Conservation (phyloP, 2,797 vertebrate genomes). For the Anguilla pacifica region DNA sequence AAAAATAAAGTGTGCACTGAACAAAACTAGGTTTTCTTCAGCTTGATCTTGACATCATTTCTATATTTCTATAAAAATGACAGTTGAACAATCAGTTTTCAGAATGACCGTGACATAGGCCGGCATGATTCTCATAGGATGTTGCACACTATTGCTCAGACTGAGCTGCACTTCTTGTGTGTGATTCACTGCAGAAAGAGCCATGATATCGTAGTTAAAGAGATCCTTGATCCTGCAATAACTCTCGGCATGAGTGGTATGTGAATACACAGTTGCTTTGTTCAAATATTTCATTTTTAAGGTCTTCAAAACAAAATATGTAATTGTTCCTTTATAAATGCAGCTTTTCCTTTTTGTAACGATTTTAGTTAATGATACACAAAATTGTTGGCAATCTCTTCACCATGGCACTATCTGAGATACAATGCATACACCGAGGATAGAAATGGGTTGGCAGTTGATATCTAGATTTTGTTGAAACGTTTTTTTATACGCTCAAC, state of each 20-base stretch:
- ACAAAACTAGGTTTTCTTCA: too few species aligned
- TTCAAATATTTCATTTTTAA: constrained; percentile 27
- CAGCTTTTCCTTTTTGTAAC: background rate
- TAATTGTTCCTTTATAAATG: background rate
- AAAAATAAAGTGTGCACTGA: too few species aligned
- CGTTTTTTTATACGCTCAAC: background rate
- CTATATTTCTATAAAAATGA: too few species aligned
- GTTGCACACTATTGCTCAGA: background rate
- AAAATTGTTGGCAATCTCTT: background rate
- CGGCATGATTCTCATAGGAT: background rate
- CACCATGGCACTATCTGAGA: constrained; percentile 3
- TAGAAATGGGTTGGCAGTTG: background rate
- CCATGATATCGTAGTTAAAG: background rate
- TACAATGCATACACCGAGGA: background rate
- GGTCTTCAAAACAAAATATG: constrained; percentile 11
- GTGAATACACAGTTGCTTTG: constrained; percentile 10
- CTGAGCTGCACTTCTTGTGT: background rate
- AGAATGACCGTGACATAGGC: background rate
- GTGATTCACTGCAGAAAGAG: background rate
- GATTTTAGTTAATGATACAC: background rate
- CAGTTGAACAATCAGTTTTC: too few species aligned
- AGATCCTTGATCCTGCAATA: constrained; percentile 18
- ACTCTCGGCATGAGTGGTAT: background rate
- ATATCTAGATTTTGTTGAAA: background rate
- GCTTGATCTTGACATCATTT: too few species aligned